A percentile compares a stretch with the other conserved stretches of the same genome.
phyloP scores from a whole-genome alignment of 2,888 invertebrate species.

The Drosophila pegasa region DNA sequence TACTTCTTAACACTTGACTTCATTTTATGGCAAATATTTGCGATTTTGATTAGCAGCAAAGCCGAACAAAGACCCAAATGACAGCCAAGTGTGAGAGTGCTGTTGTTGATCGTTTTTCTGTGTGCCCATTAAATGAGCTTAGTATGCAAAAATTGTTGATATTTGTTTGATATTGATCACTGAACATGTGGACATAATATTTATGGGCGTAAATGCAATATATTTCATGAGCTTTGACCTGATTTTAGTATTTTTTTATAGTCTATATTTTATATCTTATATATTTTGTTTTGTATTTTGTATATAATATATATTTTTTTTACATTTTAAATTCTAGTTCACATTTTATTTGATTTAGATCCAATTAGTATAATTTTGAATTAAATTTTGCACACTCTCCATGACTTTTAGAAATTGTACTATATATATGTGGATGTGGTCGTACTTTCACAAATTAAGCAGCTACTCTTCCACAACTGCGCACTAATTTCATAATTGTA shows the following conservation, averaged over 20 bases:
- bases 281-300: background rate
- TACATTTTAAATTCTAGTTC: too few relatives aligned
- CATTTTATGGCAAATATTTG: constrained; percentile 53
- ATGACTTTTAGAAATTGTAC: background rate
- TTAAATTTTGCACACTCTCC: background rate
- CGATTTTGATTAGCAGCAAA: constrained; percentile 49
- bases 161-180: constrained; percentile 19
- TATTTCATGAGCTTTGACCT: background rate
- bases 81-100: constrained; percentile 20
- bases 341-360: too few relatives aligned
- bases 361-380: too few relatives aligned
- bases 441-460: constrained; percentile 10
- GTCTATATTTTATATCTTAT: background rate
- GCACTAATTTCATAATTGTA: constrained; percentile 4
- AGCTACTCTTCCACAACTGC: background rate
- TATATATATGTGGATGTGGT: background rate
- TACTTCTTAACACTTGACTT: constrained; percentile 60
- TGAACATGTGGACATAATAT: constrained; percentile 6
- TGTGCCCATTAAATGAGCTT: constrained; percentile 35
- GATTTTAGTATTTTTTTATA: background rate
- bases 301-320: too few relatives aligned
- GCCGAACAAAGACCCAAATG: constrained; percentile 22
- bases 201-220: constrained; percentile 15
- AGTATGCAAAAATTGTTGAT: background rate
- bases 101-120: constrained; percentile 4